These are phyloP conservation scores for Falco biarmicus DNA, from an alignment of 2,797 vertebrate species.

Conservation along the genomic window DNA sequence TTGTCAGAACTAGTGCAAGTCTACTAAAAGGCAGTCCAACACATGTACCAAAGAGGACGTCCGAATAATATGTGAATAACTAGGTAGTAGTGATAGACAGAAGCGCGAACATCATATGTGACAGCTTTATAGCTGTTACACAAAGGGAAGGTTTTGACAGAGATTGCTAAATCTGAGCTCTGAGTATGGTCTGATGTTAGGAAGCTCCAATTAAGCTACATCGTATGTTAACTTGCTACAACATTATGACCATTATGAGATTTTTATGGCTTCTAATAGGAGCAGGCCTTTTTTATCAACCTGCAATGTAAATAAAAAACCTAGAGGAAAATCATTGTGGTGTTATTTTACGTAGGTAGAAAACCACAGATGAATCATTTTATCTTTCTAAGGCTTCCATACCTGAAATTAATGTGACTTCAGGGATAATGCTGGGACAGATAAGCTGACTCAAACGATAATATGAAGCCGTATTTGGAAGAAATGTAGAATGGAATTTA, in stretches of 20 bases:
- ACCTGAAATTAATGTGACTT: background rate
- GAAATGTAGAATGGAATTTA: background rate
- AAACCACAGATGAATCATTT: background rate
- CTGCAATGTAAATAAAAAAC: background rate
- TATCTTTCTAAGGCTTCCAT: background rate
- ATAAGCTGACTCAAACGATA: background rate
- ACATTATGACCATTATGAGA: background rate
- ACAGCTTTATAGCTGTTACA: background rate
- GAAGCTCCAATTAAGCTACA: background rate
- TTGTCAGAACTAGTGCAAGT: background rate
- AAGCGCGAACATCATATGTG: background rate
- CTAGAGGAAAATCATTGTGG: background rate
- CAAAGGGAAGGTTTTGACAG: background rate
- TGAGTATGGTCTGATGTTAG: background rate
- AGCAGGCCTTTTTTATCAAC: background rate
- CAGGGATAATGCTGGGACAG: background rate
- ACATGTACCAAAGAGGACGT: fast-evolving
- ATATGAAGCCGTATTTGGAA: background rate
- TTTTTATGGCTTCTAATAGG: background rate
- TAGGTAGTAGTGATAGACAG: background rate
- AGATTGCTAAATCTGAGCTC: background rate
- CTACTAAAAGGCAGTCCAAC: background rate
- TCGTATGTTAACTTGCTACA: background rate
- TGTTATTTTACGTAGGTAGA: background rate
- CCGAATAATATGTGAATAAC: background rate